Conservation (phyloP, 2,888 invertebrate species). For the Philaethria dido region DNA sequence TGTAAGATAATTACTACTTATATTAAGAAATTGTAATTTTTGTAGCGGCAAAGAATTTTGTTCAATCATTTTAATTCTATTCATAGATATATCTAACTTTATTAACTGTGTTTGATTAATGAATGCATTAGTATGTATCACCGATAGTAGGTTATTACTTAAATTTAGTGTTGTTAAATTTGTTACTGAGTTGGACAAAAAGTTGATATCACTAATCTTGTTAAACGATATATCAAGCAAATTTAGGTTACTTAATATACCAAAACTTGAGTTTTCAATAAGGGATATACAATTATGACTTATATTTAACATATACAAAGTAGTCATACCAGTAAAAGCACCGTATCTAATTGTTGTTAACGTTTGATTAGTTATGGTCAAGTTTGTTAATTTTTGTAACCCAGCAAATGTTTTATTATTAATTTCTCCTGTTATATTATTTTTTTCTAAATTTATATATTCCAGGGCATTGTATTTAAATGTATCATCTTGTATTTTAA, state of each 20-base stretch:
- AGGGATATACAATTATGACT: constrained; percentile 59
- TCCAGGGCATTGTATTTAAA: constrained; percentile 58
- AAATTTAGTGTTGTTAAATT: constrained; percentile 62
- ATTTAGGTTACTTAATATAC: constrained; percentile 48
- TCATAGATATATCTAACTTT: constrained; percentile 64
- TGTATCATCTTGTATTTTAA: constrained; percentile 56
- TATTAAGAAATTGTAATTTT: constrained; percentile 64
- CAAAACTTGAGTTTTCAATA: constrained; percentile 59
- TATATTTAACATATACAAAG: constrained; percentile 59
- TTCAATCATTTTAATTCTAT: constrained; percentile 60
- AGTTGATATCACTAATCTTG: constrained; percentile 54
- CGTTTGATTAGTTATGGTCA: constrained; percentile 49
- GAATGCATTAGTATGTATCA: constrained; percentile 54
- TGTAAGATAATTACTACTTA: constrained; percentile 58
- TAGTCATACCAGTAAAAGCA: constrained; percentile 56
- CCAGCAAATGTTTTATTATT: constrained; percentile 60
- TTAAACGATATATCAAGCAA: constrained; percentile 67
- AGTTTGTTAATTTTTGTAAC: constrained; percentile 51
- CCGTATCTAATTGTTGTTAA: constrained; percentile 53
- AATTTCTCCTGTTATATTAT: constrained; percentile 59
- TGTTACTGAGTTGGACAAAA: constrained; percentile 53
- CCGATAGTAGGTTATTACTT: constrained; percentile 58
- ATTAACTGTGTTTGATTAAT: constrained; percentile 55
- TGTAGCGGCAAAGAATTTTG: constrained; percentile 60
- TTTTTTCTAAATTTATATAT: constrained; percentile 61